Conservation (phyloP, 2,113 vertebrate genomes). For the Periophthalmodon schlosseri region DNA sequence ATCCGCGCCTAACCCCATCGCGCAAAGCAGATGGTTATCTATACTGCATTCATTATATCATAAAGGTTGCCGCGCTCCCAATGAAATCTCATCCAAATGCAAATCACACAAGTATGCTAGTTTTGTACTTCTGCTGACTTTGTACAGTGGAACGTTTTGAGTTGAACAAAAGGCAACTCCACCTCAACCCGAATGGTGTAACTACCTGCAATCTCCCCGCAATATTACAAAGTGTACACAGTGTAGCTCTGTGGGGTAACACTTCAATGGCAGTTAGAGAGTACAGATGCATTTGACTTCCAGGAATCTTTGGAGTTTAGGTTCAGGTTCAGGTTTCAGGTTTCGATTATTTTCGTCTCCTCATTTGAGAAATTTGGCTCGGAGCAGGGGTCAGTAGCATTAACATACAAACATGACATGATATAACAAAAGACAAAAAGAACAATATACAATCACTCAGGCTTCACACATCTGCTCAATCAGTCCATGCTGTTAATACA, state of each 20-base stretch:
- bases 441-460: no score
- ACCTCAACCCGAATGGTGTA: neutral
- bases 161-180: neutral
- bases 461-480: no score
- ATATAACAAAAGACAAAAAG: no score
- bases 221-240: neutral
- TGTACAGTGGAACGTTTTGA: neutral
- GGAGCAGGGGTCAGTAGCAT: no score
- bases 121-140: constrained; percentile 5
- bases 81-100: neutral
- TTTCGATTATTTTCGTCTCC: no score
- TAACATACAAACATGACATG: no score
- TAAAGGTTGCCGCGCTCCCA: neutral
- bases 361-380: no score
- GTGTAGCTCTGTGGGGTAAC: neutral
- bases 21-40: constrained; percentile 1
- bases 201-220: neutral
- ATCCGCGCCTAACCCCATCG: neutral
- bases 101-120: neutral
- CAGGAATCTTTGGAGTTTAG: neutral
- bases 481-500: no score
- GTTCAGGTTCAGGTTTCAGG: no score
- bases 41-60: constrained; percentile 1
- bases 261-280: neutral
- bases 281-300: neutral